These are phyloP conservation scores for Thalassoma bifasciatum DNA, from an alignment of 2,113 vertebrate genomes.

Conservation along the genomic window DNA sequence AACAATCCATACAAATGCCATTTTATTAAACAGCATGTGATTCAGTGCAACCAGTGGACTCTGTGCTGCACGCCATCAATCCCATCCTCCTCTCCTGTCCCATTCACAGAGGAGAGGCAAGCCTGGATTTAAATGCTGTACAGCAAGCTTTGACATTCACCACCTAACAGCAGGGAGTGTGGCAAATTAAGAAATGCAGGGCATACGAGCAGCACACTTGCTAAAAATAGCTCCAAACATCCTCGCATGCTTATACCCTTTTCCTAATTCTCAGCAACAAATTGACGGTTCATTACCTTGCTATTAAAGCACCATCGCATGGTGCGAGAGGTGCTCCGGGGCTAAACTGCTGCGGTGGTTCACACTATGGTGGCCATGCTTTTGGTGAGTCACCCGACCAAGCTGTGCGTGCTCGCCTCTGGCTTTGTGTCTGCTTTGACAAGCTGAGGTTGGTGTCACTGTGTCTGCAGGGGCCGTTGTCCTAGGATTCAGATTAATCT, in stretches of 20 bases:
- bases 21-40: conserved; percentile 58
- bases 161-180: conserved; percentile 32
- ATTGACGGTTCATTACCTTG: conserved; percentile 57
- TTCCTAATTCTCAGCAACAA: conserved; percentile 33
- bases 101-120: conserved; percentile 4
- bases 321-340: conserved; percentile 51
- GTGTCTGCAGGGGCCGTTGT: conserved; percentile 60
- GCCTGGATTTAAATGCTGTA: conserved; percentile 29
- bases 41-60: conserved; percentile 27
- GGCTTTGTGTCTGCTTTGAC: conserved; percentile 66
- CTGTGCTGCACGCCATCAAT: conserved; percentile 19
- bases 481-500: conserved; percentile 59
- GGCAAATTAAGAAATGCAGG: conserved; percentile 43
- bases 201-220: conserved; percentile 23
- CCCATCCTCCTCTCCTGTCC: conserved; percentile 28
- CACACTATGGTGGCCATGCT: conserved; percentile 49
- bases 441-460: conserved; percentile 58
- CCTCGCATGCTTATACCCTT: conserved; percentile 42
- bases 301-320: conserved; percentile 44
- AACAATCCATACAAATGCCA: conserved; percentile 58
- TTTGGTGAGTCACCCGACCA: conserved; percentile 55
- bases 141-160: conserved; percentile 49
- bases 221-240: conserved; percentile 67
- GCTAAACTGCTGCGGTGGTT: conserved; percentile 51
- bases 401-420: conserved; percentile 39